Conservation (phyloP, 2,888 invertebrate species). For the Rhamnusium bicolor region DNA sequence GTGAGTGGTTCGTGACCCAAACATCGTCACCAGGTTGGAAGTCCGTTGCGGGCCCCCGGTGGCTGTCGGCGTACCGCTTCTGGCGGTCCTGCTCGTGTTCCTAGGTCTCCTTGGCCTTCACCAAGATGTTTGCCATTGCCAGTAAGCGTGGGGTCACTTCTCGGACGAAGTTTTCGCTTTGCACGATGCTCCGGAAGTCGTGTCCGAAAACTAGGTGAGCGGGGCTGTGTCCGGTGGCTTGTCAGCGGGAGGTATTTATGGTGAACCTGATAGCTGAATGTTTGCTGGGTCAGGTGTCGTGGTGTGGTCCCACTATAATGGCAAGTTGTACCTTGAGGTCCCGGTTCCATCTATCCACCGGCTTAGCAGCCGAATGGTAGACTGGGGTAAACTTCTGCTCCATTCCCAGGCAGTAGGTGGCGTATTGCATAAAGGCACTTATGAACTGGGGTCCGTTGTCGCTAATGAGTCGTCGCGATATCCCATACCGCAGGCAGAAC, state of each 20-base stretch:
- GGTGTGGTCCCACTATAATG: conserved; percentile 58
- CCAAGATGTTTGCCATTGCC: too few species aligned
- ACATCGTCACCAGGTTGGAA: too few species aligned
- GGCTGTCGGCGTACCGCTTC: too few species aligned
- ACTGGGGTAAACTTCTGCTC: neutral
- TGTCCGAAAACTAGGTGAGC: too few species aligned
- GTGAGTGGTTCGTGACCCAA: too few species aligned
- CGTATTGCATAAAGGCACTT: neutral
- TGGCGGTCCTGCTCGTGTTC: too few species aligned
- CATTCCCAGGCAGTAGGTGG: conserved; percentile 12
- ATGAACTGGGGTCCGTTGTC: conserved; percentile 25
- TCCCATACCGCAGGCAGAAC: conserved; percentile 3
- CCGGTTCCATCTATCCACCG: conserved; percentile 52
- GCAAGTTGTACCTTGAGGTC: conserved; percentile 62
- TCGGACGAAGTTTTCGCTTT: too few species aligned
- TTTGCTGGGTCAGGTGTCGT: conserved; percentile 54
- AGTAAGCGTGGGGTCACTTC: too few species aligned
- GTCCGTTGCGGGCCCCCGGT: too few species aligned
- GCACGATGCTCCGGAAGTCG: too few species aligned
- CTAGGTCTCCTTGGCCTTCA: too few species aligned
- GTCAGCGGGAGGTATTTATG: conserved; percentile 60
- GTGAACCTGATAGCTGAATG: conserved; percentile 60
- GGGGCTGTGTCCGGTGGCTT: too few species aligned
- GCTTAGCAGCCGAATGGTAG: conserved; percentile 41
- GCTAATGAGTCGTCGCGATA: conserved; percentile 13